These are phyloP conservation scores for Myxocyprinus asiaticus DNA, from an alignment of 2,113 vertebrate species.

Conservation along the genomic window DNA sequence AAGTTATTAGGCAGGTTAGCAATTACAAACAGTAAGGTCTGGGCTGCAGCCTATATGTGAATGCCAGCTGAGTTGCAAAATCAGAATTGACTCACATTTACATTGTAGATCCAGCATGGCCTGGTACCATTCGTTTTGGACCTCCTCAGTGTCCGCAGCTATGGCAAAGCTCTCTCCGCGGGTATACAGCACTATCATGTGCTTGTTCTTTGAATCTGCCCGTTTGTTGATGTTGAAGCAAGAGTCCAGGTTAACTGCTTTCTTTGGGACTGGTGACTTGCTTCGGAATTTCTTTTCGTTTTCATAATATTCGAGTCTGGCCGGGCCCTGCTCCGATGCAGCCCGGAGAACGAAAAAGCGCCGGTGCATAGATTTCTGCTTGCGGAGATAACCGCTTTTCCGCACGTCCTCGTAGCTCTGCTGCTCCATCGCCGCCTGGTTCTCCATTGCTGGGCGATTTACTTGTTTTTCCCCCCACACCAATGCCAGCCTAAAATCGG, in stretches of 20 bases:
- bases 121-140: constrained; percentile 80
- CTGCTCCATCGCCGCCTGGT: constrained; percentile 65
- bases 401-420: constrained; percentile 75
- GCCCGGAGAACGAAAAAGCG: constrained; percentile 81
- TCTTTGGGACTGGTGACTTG: constrained; percentile 75
- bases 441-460: constrained; percentile 72
- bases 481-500: constrained; percentile 47
- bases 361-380: constrained; percentile 83
- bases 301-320: constrained; percentile 79
- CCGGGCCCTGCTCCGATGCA: constrained; percentile 74
- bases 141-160: constrained; percentile 77
- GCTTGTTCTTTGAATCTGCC: constrained; percentile 79
- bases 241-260: constrained; percentile 74
- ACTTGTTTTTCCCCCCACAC: constrained; percentile 26
- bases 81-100: constrained; percentile 73
- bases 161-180: constrained; percentile 80
- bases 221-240: constrained; percentile 84
- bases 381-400: constrained; percentile 83
- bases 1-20: constrained; percentile 15
- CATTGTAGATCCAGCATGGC: constrained; percentile 79
- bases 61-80: background rate
- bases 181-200: constrained; percentile 81
- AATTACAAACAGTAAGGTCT: background rate
- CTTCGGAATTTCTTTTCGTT: constrained; percentile 84
- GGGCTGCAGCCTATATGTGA: background rate